Conservation (phyloP, 2,113 vertebrate genomes). For the Noturus placidus region DNA sequence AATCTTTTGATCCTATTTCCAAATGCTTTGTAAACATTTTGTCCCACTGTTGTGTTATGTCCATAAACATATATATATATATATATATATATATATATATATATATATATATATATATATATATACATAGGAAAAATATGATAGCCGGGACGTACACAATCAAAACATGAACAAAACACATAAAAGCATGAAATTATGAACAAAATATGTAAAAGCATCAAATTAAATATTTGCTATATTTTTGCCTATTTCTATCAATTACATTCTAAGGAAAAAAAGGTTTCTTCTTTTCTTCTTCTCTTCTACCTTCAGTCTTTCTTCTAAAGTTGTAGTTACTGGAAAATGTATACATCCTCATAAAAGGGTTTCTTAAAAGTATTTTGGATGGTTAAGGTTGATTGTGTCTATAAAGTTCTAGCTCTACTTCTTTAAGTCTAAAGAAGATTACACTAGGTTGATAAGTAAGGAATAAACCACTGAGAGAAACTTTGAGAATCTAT, state of each 20-base stretch:
- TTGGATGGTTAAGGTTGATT: not conserved
- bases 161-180: not conserved
- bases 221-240: not conserved
- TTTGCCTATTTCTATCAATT: too few species aligned
- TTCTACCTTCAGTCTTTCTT: too few species aligned
- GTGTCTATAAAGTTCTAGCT: not conserved
- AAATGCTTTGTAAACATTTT: not conserved
- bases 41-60: not conserved
- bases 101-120: not conserved
- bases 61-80: not conserved
- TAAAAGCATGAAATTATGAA: not conserved
- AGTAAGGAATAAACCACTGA: not conserved
- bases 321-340: too few species aligned
- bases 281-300: too few species aligned
- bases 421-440: not conserved
- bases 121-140: not conserved
- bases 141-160: not conserved
- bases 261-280: too few species aligned
- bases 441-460: not conserved
- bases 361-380: not conserved
- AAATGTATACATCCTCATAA: not conserved
- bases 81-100: not conserved
- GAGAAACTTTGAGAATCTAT: too few species aligned
- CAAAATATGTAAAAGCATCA: not conserved
- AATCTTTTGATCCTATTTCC: not conserved